These are phyloP conservation scores for Centrocercus urophasianus DNA, from an alignment of 2,113 vertebrate species.

Conservation along the genomic window DNA sequence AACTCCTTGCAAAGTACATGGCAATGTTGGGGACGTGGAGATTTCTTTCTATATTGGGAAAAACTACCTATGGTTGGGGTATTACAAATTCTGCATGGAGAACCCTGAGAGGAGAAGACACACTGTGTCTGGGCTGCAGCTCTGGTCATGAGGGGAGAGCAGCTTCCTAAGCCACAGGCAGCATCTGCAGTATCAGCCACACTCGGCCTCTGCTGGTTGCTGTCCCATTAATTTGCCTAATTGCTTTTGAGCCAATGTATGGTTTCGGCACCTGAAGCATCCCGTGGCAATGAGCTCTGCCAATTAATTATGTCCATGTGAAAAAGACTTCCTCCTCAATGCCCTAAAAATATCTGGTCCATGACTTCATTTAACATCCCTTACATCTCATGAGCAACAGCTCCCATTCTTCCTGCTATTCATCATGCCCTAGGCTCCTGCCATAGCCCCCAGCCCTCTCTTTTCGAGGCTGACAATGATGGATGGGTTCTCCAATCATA, in stretches of 20 bases:
- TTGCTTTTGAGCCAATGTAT: conserved; percentile 25
- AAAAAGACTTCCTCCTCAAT: background rate
- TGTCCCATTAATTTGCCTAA: conserved; percentile 60
- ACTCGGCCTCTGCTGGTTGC: background rate
- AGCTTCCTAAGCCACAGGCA: background rate
- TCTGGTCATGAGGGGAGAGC: background rate
- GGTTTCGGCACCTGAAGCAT: conserved; percentile 31
- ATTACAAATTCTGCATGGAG: background rate
- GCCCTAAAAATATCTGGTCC: background rate
- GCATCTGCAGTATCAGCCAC: background rate
- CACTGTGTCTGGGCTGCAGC: background rate
- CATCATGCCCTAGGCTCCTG: accelerated
- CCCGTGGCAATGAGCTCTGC: conserved; percentile 16
- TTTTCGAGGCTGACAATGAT: background rate
- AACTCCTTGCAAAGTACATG: background rate
- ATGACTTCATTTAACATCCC: conserved; percentile 1
- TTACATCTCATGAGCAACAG: background rate
- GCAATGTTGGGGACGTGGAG: background rate
- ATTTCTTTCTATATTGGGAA: background rate
- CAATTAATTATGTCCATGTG: conserved; percentile 27
- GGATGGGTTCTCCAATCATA: background rate
- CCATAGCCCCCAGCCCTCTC: background rate
- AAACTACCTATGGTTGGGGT: background rate
- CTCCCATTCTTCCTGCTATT: background rate
- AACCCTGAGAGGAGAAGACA: background rate